Evolutionary conservation across 64 coral and sea anemone genomes (phyloP).

Genomic region (Actinia tenebrosa): DNA sequence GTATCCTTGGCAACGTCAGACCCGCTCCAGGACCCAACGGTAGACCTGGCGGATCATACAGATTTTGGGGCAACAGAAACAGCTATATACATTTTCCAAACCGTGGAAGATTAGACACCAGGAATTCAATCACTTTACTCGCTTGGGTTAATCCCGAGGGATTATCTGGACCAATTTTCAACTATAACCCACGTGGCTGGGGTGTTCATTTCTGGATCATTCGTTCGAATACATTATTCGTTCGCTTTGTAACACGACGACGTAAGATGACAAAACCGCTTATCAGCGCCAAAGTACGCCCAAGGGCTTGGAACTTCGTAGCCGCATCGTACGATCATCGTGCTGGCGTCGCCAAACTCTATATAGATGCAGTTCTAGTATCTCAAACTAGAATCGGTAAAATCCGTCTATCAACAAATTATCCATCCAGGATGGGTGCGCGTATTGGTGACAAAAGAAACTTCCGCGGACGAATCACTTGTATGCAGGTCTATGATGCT

Average conservation of each 20-base stretch:
- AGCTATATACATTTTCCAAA: conserved; percentile 81
- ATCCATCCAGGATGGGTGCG: conserved; percentile 54
- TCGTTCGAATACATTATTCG: conserved; percentile 41
- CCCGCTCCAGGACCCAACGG: conserved; percentile 70
- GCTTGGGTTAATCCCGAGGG: conserved; percentile 73
- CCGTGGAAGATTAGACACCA: conserved; percentile 58
- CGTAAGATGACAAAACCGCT: conserved; percentile 16
- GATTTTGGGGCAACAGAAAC: conserved; percentile 44
- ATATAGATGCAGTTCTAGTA: conserved; percentile 35
- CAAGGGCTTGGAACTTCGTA: conserved; percentile 65
- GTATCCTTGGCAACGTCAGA: conserved; percentile 47
- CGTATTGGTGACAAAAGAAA: conserved; percentile 40
- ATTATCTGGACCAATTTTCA: conserved; percentile 60
- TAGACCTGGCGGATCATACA: conserved; percentile 42
- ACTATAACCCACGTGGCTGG: conserved; percentile 55
- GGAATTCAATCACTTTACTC: conserved; percentile 71
- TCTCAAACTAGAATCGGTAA: conserved; percentile 27
- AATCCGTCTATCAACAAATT: conserved; percentile 57
- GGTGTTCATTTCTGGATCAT: conserved; percentile 74
- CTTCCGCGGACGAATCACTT: conserved; percentile 70
- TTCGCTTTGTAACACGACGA: conserved; percentile 43
- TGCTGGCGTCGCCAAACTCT: conserved; percentile 45
- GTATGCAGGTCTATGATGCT: conserved; percentile 69
- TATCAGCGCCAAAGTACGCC: conserved; percentile 32
- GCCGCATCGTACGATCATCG: conserved; percentile 45